Base-by-base conservation (phyloP, 53 echinoderm and acorn worm species). In the Antedon mediterranea region DNA sequence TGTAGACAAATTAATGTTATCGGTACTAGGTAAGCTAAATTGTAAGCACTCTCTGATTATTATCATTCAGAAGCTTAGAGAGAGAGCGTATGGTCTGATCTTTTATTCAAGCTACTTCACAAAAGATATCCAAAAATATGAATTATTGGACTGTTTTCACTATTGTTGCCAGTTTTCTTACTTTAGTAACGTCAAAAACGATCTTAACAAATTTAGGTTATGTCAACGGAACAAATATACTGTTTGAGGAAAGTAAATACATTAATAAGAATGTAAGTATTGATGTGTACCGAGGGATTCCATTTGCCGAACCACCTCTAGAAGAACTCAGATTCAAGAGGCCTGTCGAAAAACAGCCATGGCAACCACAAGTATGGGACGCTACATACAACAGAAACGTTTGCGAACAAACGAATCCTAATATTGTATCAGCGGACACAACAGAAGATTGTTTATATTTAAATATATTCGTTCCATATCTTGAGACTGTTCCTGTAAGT, bases 361-460 rank as follows among this genome's bases (percentile, higher is more conserved):
- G 90, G 85, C 74, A 81, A 13, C 57, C 57, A 6, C 89, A 88
- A 7, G 78, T 72, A 30, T 78, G 76, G 70, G 76, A 88, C 42
- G 81, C 87, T 9, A 82, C 90, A n/a, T 33, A 75, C 0, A 87
- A 88, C 80, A 79, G 90, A 28, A 31, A 76, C 4, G 82, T 80
- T 28, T 93, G 93, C 78, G 82, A 81, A 75, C 93, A 93, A 42
- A 82, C 82, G 5, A 30, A 82, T 3, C 88, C 88, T 0, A 57
- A 57, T 57, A 34, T 90, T 14, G 82, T 82, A 32, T 75, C 71
- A 43, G 77, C 34, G 28, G 80, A 74, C 27, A 87, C 87, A 73
- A 73, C 71, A 43, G 93, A 93, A 42, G 90, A 93, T 34, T 93
- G 93, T 43, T 79, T 93, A 15, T 90, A 84, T 32, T 86, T 93